phyloP scores from a whole-genome alignment of 1,140 invertebrate genomes.

The Drosophila kikkawai region DNA sequence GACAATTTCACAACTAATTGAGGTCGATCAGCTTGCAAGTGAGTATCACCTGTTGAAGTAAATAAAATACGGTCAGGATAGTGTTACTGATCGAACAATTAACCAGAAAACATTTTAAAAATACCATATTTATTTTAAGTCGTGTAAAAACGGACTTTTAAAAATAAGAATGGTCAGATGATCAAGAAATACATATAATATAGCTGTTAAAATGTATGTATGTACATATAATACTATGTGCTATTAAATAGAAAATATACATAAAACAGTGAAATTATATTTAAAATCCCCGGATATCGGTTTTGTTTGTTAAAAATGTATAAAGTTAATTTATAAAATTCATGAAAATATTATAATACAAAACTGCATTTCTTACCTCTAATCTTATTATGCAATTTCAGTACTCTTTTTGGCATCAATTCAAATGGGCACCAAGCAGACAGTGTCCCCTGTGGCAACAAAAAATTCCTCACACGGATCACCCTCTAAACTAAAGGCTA shows the following conservation, averaged over 20 bases:
- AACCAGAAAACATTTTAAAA: background rate
- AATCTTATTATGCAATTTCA: conserved; percentile 9
- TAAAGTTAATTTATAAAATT: too few species aligned
- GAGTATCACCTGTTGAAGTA: conserved; percentile 5
- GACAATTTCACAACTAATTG: conserved; percentile 45
- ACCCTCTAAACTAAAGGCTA: background rate
- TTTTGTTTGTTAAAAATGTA: too few species aligned
- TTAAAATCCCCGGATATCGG: too few species aligned
- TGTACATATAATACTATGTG: background rate
- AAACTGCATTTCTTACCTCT: too few species aligned
- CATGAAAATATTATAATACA: too few species aligned
- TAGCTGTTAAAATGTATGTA: background rate
- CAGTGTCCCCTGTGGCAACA: conserved; percentile 15
- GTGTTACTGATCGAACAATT: too few species aligned
- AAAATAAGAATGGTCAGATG: background rate
- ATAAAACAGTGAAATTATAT: background rate
- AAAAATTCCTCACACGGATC: background rate
- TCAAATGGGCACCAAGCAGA: conserved; percentile 67
- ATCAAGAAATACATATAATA: background rate
- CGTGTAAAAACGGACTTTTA: background rate
- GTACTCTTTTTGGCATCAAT: background rate
- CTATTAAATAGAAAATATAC: background rate
- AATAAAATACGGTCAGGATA: background rate
- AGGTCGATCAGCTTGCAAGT: conserved; percentile 25
- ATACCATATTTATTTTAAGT: background rate